Percentiles rank a stretch among this genome's conserved stretches.
phyloP scores from a whole-genome alignment of 2,113 vertebrate species.

The Salvelinus namaycush region DNA sequence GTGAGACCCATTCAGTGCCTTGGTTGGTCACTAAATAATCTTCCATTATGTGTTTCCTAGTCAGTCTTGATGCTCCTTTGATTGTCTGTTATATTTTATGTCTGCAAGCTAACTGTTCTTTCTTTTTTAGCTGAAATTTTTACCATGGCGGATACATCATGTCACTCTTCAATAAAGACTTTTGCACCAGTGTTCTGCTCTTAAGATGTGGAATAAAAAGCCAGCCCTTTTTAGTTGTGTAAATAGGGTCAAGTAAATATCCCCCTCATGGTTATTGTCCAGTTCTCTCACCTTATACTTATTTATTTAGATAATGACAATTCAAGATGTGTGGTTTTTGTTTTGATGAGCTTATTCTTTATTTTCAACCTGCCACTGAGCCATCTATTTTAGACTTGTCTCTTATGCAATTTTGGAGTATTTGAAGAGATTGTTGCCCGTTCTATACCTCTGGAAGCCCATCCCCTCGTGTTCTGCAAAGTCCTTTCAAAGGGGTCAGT shows the following conservation, averaged over 20 bases:
- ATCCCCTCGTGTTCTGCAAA: conserved; percentile 35
- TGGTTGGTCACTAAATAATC: background rate
- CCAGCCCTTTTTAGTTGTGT: conserved; percentile 9
- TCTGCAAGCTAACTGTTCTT: background rate
- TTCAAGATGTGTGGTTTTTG: conserved; percentile 27
- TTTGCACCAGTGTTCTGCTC: conserved; percentile 13
- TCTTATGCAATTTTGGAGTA: conserved; percentile 46
- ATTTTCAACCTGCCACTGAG: conserved; percentile 63
- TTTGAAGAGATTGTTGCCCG: conserved; percentile 31
- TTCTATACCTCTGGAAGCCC: background rate
- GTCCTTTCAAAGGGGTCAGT: conserved; percentile 20
- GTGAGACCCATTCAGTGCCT: background rate
- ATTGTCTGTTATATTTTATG: background rate
- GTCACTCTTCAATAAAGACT: conserved; percentile 8
- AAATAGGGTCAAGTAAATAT: conserved; percentile 21
- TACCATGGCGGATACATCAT: background rate
- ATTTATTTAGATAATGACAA: conserved; percentile 54
- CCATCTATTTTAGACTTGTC: conserved; percentile 52
- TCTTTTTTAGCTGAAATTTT: background rate
- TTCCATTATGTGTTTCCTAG: no score
- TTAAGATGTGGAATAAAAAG: conserved; percentile 20
- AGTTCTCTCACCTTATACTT: conserved; percentile 45
- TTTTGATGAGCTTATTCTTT: conserved; percentile 23
- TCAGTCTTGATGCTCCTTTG: background rate
- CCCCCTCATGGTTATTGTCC: background rate